Conservation (phyloP, 2,888 invertebrate genomes). For the Tricholauxania praeusta region DNA sequence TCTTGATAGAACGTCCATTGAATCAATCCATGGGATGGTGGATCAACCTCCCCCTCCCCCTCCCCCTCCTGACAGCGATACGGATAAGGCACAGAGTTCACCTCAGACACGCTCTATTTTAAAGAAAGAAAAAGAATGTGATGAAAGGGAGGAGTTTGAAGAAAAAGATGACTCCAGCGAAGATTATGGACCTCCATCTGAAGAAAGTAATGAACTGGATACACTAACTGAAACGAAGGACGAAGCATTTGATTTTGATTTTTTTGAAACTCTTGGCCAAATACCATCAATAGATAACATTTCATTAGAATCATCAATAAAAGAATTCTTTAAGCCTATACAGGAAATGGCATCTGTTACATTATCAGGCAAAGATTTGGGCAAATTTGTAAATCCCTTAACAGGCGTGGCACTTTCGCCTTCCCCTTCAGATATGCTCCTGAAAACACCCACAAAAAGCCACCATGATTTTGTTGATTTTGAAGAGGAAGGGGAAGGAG, state of each 20-base stretch:
- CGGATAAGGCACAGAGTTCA: no score
- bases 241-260: slow-evolving; percentile 26
- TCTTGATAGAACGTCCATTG: no score
- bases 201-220: neutral
- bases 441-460: neutral
- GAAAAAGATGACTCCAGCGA: no score
- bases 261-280: slow-evolving; percentile 48
- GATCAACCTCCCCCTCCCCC: no score
- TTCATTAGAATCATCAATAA: slow-evolving; percentile 12
- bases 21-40: no score
- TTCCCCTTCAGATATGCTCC: neutral
- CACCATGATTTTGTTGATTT: neutral
- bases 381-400: slow-evolving; percentile 9
- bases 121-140: no score
- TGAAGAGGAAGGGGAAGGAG: slow-evolving; percentile 17
- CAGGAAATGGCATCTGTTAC: no score
- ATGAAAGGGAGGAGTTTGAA: no score
- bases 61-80: no score
- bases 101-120: no score
- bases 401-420: neutral
- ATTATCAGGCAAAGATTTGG: neutral
- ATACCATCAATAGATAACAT: slow-evolving; percentile 42
- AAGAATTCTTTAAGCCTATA: no score
- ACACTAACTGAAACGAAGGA: slow-evolving; percentile 16
- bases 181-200: no score